These are phyloP conservation scores for Sebastes melanostomus DNA, from an alignment of 2,797 vertebrate species.

Conservation along the genomic window DNA sequence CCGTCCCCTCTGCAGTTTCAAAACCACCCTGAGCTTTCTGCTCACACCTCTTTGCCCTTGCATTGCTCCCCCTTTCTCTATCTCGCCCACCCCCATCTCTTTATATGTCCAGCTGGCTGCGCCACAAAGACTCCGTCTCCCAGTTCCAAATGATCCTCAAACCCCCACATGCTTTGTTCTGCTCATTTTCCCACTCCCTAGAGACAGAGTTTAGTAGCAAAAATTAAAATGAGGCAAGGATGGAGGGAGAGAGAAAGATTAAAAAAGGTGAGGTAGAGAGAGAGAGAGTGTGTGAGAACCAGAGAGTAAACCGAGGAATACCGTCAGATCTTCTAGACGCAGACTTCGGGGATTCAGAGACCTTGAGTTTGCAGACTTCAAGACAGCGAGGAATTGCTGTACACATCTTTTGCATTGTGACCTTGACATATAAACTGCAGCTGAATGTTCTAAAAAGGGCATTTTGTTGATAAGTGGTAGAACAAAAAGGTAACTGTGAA, in stretches of 20 bases:
- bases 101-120: conserved; percentile 89
- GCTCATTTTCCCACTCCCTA: conserved; percentile 89
- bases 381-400: neutral
- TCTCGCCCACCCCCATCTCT: conserved; percentile 77
- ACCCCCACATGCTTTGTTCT: conserved; percentile 87
- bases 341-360: conserved; percentile 19
- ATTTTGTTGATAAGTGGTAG: neutral
- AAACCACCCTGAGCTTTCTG: conserved; percentile 72
- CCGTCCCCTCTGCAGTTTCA: conserved; percentile 53
- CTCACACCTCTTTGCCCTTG: conserved; percentile 73
- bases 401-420: conserved; percentile 9
- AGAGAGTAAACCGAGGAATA: conserved; percentile 9
- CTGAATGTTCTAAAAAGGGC: neutral
- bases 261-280: conserved; percentile 38
- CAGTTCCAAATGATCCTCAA: conserved; percentile 79
- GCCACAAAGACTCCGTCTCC: conserved; percentile 83
- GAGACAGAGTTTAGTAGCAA: conserved; percentile 73
- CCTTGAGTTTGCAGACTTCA: neutral
- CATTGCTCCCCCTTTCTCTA: conserved; percentile 62
- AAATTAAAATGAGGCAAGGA: conserved; percentile 71
- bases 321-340: conserved; percentile 23
- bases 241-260: conserved; percentile 21
- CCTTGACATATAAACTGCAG: conserved; percentile 28
- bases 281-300: conserved; percentile 28
- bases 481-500: neutral